Evolutionary conservation across 2,888 invertebrate species (phyloP).

Genomic region (Apotomis betuletana): DNA sequence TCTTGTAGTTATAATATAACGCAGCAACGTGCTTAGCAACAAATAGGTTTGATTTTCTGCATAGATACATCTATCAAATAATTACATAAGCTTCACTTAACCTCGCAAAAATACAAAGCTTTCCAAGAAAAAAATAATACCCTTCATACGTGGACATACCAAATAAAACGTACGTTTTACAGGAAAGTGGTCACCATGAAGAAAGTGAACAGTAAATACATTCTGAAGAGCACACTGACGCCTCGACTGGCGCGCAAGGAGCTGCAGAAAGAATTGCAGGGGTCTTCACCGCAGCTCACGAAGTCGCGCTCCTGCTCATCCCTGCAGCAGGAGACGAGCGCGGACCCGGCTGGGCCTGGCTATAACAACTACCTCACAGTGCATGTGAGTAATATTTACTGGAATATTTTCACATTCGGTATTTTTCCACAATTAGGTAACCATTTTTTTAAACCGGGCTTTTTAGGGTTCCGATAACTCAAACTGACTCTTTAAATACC

Average conservation of each 20-base stretch:
- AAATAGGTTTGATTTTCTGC: no score
- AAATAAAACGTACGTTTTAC: constrained; percentile 29
- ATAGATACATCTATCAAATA: no score
- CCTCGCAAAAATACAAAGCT: no score
- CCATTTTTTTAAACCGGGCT: no score
- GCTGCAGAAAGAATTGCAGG: constrained; percentile 85
- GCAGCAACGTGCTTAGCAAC: no score
- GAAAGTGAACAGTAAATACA: constrained; percentile 92
- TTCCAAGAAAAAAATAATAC: no score
- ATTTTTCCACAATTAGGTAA: no score
- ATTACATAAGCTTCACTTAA: no score
- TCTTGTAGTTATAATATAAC: no score
- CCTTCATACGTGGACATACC: background rate
- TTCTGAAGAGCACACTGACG: constrained; percentile 91
- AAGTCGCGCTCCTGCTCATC: constrained; percentile 90
- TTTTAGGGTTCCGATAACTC: no score
- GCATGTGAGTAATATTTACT: constrained; percentile 81
- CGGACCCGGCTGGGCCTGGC: constrained; percentile 81
- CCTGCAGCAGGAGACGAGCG: constrained; percentile 83
- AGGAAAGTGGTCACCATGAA: constrained; percentile 88
- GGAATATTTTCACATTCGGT: no score
- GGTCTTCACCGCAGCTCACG: constrained; percentile 83
- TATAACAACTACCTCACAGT: constrained; percentile 90
- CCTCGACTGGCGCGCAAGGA: constrained; percentile 90
- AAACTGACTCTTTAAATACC: no score